Evolutionary conservation across 2,888 invertebrate species (phyloP).

Genomic region (Bedellia somnulentella): DNA sequence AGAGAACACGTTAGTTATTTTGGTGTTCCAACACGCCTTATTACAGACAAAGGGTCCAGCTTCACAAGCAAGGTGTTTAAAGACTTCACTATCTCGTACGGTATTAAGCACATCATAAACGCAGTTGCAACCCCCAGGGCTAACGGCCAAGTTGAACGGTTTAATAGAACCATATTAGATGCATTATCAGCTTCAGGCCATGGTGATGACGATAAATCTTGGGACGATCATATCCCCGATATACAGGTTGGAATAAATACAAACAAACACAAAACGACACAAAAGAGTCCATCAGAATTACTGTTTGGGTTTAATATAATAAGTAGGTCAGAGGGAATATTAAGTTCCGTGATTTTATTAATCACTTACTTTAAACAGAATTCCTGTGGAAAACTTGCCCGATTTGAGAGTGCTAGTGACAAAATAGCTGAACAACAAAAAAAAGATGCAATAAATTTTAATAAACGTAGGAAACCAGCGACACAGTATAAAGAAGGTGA

Average conservation of each 20-base stretch:
- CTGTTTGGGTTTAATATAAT: no score
- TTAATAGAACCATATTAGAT: neutral
- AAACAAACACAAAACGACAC: no score
- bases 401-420: neutral
- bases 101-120: slow-evolving; percentile 8
- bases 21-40: slow-evolving; percentile 10
- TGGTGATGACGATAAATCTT: slow-evolving; percentile 1
- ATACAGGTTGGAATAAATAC: slow-evolving; percentile 4
- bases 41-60: slow-evolving; percentile 11
- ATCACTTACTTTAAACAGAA: neutral
- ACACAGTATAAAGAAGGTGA: neutral
- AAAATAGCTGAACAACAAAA: neutral
- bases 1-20: slow-evolving; percentile 11
- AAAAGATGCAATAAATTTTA: neutral
- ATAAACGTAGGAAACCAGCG: neutral
- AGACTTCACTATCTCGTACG: slow-evolving; percentile 1
- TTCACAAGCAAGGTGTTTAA: slow-evolving; percentile 10
- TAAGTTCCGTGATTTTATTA: neutral
- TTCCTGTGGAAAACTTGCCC: neutral
- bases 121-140: slow-evolving; percentile 1
- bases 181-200: no score
- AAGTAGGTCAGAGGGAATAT: neutral
- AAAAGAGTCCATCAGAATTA: no score
- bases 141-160: neutral
- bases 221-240: slow-evolving; percentile 4